Conservation (phyloP, 2,888 invertebrate species). For the Spodoptera picta region DNA sequence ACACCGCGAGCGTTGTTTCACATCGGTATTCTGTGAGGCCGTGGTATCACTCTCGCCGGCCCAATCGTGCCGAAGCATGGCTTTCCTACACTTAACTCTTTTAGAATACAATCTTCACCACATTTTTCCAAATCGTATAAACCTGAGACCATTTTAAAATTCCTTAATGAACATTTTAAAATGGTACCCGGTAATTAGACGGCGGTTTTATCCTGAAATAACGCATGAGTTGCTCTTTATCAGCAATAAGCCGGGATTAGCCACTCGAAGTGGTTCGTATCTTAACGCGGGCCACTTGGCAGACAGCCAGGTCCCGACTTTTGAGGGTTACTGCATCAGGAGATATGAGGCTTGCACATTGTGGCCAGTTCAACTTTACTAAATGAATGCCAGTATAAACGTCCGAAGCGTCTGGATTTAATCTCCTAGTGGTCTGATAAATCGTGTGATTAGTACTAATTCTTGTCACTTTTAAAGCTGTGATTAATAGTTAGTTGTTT, state of each 20-base stretch:
- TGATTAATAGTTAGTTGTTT: too few species aligned
- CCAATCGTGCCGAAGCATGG: too few species aligned
- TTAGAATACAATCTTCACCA: too few species aligned
- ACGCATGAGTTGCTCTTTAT: slow-evolving; percentile 54
- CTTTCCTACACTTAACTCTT: too few species aligned
- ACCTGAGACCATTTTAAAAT: too few species aligned
- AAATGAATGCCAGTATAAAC: slow-evolving; percentile 25
- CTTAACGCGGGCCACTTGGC: slow-evolving; percentile 50
- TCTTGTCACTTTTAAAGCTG: too few species aligned
- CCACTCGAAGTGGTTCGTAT: slow-evolving; percentile 49
- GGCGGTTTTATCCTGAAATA: slow-evolving; percentile 53
- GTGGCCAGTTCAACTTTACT: slow-evolving; percentile 19
- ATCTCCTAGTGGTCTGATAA: background rate
- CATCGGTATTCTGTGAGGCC: too few species aligned
- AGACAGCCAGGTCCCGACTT: slow-evolving; percentile 45
- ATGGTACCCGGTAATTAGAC: slow-evolving; percentile 36
- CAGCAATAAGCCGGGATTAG: slow-evolving; percentile 54
- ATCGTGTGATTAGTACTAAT: background rate
- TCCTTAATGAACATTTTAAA: slow-evolving; percentile 14
- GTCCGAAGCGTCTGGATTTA: slow-evolving; percentile 6
- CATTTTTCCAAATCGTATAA: too few species aligned
- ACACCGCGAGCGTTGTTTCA: too few species aligned
- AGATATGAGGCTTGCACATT: slow-evolving; percentile 48
- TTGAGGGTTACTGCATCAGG: slow-evolving; percentile 43
- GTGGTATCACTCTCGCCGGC: too few species aligned